phyloP scores from a whole-genome alignment of 1,140 invertebrate genomes.

The Oedothorax gibbosus region DNA sequence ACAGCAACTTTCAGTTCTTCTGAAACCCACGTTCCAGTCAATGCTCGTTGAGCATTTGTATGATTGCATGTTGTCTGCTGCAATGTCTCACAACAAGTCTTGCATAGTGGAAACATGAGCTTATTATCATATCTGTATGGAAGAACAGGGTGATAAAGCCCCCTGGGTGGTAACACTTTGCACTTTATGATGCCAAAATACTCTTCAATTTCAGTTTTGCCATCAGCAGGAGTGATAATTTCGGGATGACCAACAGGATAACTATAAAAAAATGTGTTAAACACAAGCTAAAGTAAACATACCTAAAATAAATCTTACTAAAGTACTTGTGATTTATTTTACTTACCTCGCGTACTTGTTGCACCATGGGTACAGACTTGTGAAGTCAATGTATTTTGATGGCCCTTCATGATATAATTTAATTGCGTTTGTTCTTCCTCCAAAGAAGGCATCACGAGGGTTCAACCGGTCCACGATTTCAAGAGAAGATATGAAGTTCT shows the following conservation, averaged over 20 bases:
- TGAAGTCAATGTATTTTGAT: constrained; percentile 24
- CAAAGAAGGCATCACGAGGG: constrained; percentile 26
- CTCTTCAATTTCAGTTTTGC: neutral
- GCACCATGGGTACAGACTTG: constrained; percentile 16
- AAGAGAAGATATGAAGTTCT: neutral
- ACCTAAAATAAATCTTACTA: neutral
- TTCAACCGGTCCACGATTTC: neutral
- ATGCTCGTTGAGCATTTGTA: constrained; percentile 63
- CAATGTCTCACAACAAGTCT: constrained; percentile 48
- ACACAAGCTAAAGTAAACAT: neutral
- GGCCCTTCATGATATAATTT: constrained; percentile 23
- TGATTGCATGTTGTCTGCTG: constrained; percentile 63
- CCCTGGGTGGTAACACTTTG: neutral
- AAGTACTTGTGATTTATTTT: too few relatives aligned
- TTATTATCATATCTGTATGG: neutral
- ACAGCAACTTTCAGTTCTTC: constrained; percentile 67
- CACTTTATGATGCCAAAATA: neutral
- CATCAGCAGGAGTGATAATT: neutral
- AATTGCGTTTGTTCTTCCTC: constrained; percentile 25
- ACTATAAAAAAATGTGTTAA: neutral
- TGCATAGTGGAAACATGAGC: constrained; percentile 62
- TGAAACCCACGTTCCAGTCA: constrained; percentile 68
- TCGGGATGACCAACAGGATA: constrained; percentile 30
- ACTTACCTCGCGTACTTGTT: neutral
- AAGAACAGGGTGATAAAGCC: constrained; percentile 11